Percentiles rank a stretch among this genome's conserved stretches.
Evolutionary conservation across 2,113 vertebrate species (phyloP).

Genomic region (Triplophysa siluroides): DNA sequence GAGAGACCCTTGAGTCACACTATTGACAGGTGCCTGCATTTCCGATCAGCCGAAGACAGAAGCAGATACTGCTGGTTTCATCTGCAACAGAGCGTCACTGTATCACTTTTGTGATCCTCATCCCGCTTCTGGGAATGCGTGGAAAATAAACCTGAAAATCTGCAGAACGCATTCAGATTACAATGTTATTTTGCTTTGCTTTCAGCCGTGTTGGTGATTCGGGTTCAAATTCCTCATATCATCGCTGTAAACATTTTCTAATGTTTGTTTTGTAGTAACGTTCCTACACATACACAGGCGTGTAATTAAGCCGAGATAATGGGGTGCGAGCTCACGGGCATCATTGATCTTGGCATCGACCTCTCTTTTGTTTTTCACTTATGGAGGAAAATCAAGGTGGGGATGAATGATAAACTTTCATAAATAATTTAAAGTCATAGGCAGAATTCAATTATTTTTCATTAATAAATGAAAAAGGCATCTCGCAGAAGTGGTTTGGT

Average conservation of each 20-base stretch:
- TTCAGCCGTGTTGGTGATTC: background rate
- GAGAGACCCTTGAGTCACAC: slow-evolving; percentile 2
- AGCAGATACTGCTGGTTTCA: background rate
- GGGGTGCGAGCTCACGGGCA: background rate
- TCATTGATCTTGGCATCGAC: slow-evolving; percentile 36
- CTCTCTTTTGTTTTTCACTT: slow-evolving; percentile 47
- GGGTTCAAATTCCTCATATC: background rate
- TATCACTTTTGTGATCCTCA: background rate
- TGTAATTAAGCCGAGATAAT: background rate
- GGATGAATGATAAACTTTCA: slow-evolving; percentile 56
- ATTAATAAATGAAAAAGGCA: slow-evolving; percentile 51
- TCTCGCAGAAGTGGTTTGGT: slow-evolving; percentile 10
- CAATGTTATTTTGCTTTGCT: background rate
- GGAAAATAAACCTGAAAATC: slow-evolving; percentile 12
- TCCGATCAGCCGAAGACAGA: slow-evolving; percentile 19
- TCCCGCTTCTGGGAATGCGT: slow-evolving; percentile 22
- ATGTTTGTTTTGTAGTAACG: background rate
- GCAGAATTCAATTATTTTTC: slow-evolving; percentile 58
- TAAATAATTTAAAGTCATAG: slow-evolving; percentile 57
- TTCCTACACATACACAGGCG: background rate
- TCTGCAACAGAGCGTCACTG: background rate
- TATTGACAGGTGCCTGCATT: background rate
- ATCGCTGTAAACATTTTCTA: background rate
- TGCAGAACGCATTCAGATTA: background rate
- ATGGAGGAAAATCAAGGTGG: slow-evolving; percentile 44